Base-by-base conservation (phyloP, 2,888 invertebrate genomes). In the Hirtodrosophila trivittata region DNA sequence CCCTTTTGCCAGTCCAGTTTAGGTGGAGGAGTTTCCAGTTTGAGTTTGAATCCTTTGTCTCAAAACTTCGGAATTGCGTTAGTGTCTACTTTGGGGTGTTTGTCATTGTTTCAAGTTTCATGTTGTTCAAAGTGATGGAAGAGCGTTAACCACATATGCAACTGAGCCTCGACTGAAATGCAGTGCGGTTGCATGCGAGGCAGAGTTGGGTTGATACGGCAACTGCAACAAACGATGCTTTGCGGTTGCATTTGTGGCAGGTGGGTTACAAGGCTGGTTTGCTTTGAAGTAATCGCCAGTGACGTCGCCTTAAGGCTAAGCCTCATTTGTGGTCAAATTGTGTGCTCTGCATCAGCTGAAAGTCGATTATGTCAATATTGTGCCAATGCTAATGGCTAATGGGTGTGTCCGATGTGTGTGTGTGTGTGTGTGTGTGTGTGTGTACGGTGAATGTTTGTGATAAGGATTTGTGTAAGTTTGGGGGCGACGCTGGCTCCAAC, bases 351-450 rank as follows among this genome's bases (percentile, higher is more conserved):
- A 74, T 71, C 87, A 72, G 80, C 86, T 76, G 70, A 76, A 87
- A 85, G 86, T 87, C 83, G 83, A 85, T 83, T 85, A 78, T 85
- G 83, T 83, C 87, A 83, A 83, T 85, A 83, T 85, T 87, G 76
- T 76, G 64, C 62, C 52, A 46, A 51, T 66, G 58, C 80, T 83
- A 80, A 80, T 83, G 82, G 63, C 66, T 62, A 82, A 77, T 82
- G 72, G 72, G 45, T 42, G 30, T 46, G 58, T 12, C 10, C 10
- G 43, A 7, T 33, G 16, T 28, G 28, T 28, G 28, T 28, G 28
- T 28, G 28, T 7, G 28, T 37, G 49, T 30, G 14, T 12, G 46
- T 33, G 28, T 46, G 51, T 43, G 32, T 21, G 28, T 26, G 41
- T 10, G 14, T 28, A n/a, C 10, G 18, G 33, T 51, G 59, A 35